Evolutionary conservation across 2,113 vertebrate genomes (phyloP).

Genomic region (Amphilophus citrinellus): DNA sequence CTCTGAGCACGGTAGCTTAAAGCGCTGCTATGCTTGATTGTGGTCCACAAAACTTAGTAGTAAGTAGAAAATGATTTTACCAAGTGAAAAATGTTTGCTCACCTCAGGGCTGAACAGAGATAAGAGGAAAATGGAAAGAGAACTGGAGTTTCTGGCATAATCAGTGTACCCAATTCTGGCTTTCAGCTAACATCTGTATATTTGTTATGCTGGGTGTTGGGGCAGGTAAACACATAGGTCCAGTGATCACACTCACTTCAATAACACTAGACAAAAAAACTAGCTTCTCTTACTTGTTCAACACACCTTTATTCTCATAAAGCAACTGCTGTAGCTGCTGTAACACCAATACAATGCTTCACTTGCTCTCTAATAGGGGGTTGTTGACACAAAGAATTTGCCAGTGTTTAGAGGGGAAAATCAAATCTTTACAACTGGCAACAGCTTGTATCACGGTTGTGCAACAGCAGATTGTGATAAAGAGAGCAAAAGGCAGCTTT

Average conservation of each 20-base stretch:
- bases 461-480: not conserved
- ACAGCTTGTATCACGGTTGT: not conserved
- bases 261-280: not conserved
- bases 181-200: not conserved
- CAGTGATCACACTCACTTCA: not conserved
- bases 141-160: not conserved
- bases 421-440: slow-evolving; percentile 3
- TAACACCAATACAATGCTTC: not conserved
- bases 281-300: not conserved
- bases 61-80: too few species aligned
- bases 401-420: not conserved
- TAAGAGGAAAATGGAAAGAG: not conserved
- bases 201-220: not conserved
- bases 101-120: not conserved
- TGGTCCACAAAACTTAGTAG: not conserved
- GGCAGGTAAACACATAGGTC: not conserved
- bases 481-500: slow-evolving; percentile 8
- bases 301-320: not conserved
- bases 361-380: not conserved
- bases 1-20: not conserved
- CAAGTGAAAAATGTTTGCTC: not conserved
- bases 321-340: not conserved
- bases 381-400: not conserved
- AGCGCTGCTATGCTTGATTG: not conserved
- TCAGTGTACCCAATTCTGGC: not conserved